Conservation (phyloP, 1,140 invertebrate species). For the Pseudomyrmex sp. region DNA sequence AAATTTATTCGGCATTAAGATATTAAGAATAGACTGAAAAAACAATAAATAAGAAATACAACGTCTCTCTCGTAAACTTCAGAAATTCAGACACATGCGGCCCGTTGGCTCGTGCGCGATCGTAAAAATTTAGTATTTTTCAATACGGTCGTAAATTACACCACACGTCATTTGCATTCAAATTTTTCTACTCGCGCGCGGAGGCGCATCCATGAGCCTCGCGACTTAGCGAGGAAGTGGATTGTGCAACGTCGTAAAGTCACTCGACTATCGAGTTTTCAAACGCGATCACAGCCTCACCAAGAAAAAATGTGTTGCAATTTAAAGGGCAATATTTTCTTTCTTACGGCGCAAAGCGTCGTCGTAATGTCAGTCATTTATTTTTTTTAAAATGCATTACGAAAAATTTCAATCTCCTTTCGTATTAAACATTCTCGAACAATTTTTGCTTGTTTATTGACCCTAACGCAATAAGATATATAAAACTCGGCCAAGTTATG, state of each 20-base stretch:
- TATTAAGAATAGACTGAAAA: background rate
- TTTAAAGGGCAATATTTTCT: conserved; percentile 36
- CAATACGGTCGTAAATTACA: conserved; percentile 49
- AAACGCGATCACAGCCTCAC: conserved; percentile 9
- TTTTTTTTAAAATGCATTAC: background rate
- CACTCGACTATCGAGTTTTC: background rate
- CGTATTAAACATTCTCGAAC: conserved; percentile 19
- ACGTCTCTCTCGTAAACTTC: background rate
- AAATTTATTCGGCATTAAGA: background rate
- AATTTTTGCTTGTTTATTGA: background rate
- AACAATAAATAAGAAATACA: background rate
- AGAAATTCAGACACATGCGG: background rate
- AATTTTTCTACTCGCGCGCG: conserved; percentile 44
- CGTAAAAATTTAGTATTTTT: conserved; percentile 49
- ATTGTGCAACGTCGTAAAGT: conserved; percentile 59
- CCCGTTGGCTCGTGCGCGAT: background rate
- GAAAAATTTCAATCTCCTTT: conserved; percentile 10
- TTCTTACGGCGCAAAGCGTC: conserved; percentile 18
- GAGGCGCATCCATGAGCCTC: background rate
- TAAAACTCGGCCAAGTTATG: no score
- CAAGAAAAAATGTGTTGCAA: conserved; percentile 41
- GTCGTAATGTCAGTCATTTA: conserved; percentile 28
- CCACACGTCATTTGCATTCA: conserved; percentile 45
- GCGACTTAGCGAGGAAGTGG: background rate
- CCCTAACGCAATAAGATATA: background rate